Base-by-base conservation (phyloP, 2,113 vertebrate species). In the Plectropomus leopardus region DNA sequence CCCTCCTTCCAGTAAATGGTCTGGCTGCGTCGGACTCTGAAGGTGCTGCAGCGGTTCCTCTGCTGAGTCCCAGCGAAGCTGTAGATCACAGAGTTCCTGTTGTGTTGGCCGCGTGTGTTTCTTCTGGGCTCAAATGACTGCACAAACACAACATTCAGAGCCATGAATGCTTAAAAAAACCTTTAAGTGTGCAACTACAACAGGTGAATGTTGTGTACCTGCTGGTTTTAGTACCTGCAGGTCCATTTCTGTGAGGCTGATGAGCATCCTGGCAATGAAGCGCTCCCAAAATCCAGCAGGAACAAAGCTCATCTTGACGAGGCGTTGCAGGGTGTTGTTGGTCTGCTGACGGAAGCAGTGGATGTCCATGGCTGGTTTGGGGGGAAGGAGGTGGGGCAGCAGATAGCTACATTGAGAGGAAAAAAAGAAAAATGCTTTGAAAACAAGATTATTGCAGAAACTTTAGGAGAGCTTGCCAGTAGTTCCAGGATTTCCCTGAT, bases 241-340 rank as follows among this genome's bases (percentile, higher is more conserved):
- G 91, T 99, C 98, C 98, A 99, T 99, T 88, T 98, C 96, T 0
- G 95, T 96, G 57, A 99, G 93, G 89, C 98, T 99, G 86, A 99
- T 99, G 69, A 99, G 95, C 96, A 99, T 99, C 71, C 98, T 92
- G 11, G 98, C 98, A 21, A 99, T 99, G 76, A 99, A 99, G 48
- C 98, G 94, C 40, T 99, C 97, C 98, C 98, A 99, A 86, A 99
- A 99, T 59, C 98, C 98, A 1, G 97, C 96, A 0, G 98, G 98
- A 19, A 99, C 97, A 34, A 99, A 99, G 88, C 97, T 99, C 98
- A 99, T 99, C 95, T 98, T 98, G 77, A 99, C 97, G 30, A 98
- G 96, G 32, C 98, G 95, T 83, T 98, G 96, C 60, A 99, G 95
- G 15, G 95, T 96, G 94, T 98, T 98, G 80, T 92, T 81, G 7